Percentiles rank a stretch among this genome's conserved stretches.
Conservation (phyloP, 2,888 invertebrate genomes). For the Sphaeridia pumilis region DNA sequence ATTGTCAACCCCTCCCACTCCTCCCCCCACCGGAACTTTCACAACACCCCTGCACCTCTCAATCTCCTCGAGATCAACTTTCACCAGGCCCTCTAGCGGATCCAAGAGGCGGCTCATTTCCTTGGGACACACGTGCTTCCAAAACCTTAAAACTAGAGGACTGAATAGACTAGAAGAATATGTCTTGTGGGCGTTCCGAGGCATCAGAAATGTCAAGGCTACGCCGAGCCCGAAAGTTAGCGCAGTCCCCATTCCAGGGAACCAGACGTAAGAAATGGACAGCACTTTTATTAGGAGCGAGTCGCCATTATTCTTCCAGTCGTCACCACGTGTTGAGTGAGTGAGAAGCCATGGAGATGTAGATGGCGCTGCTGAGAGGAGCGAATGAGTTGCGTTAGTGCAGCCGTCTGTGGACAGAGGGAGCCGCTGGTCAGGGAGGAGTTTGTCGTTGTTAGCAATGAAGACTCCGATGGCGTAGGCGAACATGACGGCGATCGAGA, state of each 20-base stretch:
- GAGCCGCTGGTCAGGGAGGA: slow-evolving; percentile 26
- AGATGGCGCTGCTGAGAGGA: not conserved
- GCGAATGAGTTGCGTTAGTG: not conserved
- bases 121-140: not conserved
- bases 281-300: slow-evolving; percentile 11
- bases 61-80: no score
- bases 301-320: slow-evolving; percentile 29
- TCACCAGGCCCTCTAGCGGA: not conserved
- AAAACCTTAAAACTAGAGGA: slow-evolving; percentile 6
- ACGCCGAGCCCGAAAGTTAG: slow-evolving; percentile 37
- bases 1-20: not conserved
- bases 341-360: not conserved
- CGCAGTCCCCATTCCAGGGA: slow-evolving; percentile 37
- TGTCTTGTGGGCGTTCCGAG: no score
- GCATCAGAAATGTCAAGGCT: slow-evolving; percentile 12
- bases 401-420: slow-evolving; percentile 18
- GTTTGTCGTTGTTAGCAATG: slow-evolving; percentile 31
- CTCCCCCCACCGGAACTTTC: not conserved
- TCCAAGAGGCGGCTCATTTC: not conserved
- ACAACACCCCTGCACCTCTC: no score
- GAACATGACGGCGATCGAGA: slow-evolving; percentile 32
- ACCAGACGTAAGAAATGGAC: slow-evolving; percentile 39
- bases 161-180: slow-evolving; percentile 6
- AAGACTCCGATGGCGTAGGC: slow-evolving; percentile 38
- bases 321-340: not conserved